phyloP scores from a whole-genome alignment of 2,888 invertebrate genomes.

The Ophion ventricosus region DNA sequence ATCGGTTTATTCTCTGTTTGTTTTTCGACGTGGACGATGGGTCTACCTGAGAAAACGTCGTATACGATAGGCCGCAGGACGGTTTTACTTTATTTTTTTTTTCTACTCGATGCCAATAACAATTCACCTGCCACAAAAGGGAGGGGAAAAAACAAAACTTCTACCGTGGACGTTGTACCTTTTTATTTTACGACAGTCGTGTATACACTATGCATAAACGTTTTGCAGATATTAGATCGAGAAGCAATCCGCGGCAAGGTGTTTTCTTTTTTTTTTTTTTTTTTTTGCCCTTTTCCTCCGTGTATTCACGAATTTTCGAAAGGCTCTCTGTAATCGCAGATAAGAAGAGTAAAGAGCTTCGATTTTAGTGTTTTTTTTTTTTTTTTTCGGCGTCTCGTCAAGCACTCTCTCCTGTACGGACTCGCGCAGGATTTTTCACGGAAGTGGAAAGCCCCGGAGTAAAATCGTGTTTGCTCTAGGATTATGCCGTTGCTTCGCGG shows the following conservation, averaged over 20 bases:
- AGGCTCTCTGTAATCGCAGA: slow-evolving; percentile 32
- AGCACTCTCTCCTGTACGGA: slow-evolving; percentile 9
- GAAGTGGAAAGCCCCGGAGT: slow-evolving; percentile 66
- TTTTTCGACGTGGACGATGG: slow-evolving; percentile 23
- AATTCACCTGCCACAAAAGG: slow-evolving; percentile 51
- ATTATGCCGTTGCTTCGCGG: slow-evolving; percentile 60
- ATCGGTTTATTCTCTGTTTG: slow-evolving; percentile 56
- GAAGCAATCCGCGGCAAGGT: not conserved
- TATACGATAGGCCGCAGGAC: slow-evolving; percentile 12
- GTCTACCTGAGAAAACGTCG: slow-evolving; percentile 45
- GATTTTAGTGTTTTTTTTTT: slow-evolving; percentile 43
- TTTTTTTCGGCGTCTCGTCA: slow-evolving; percentile 12
- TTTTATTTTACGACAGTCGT: slow-evolving; percentile 52
- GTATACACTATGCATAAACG: not conserved
- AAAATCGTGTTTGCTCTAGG: slow-evolving; percentile 67
- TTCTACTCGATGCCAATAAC: slow-evolving; percentile 34
- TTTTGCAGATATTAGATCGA: slow-evolving; percentile 45
- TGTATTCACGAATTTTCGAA: slow-evolving; percentile 29
- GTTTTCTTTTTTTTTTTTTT: slow-evolving; percentile 26
- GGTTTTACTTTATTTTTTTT: slow-evolving; percentile 20
- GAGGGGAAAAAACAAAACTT: too few species aligned
- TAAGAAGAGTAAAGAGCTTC: slow-evolving; percentile 54
- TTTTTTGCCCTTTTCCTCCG: slow-evolving; percentile 24
- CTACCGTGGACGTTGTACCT: not conserved
- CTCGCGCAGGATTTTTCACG: slow-evolving; percentile 58